Evolutionary conservation across 2,888 invertebrate species (phyloP), one percentile per base, ranked within the genome.

Genomic region (Catonia carolina): DNA sequence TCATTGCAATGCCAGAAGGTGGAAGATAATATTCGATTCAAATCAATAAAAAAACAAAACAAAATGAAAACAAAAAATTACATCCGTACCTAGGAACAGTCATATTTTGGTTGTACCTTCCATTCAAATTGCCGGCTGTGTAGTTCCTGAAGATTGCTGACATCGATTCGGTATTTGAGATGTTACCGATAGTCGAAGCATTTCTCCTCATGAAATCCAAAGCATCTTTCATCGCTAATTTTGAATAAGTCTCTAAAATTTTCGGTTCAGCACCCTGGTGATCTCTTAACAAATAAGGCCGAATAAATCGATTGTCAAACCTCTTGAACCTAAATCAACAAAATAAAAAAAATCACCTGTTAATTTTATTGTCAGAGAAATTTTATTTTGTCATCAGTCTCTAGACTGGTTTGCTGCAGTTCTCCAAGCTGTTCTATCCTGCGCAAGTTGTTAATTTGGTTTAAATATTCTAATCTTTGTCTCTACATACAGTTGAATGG

Each of bases 161-260:
- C 87, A 92, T 89, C 63, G 90, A 90, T 70, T 91, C 91, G 3
- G 91, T 89, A 56, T 87, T 88, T 55, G 89, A 86, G 73, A 90
- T 89, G 72, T 89, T 89, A 49, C 88, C 89, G 65, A 89, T 86
- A 0, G 89, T 89, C 8, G 89, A 89, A 8, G 89, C 89, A 72
- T 89, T 91, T 60, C 90, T 80, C 65, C 88, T 81, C 83, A 92
- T 91, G 66, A 89, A 89, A 68, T 92, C 90, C 79, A 94, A 86
- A 12, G 94, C 96, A 72, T 96, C 96, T 67, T 85, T 84, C 88
- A 94, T 90, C 18, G 92, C 91, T 65, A 95, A 74, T 70, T 93
- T 93, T 2, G 93, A 92, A 74, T 92, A 93, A 0, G 95, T 94
- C 73, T 95, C 93, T 68, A 95, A 78, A 66, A 95, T 93, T 72